Percentiles rank a stretch among this genome's conserved stretches.
These are phyloP conservation scores for Alcedo atthis DNA, from an alignment of 2,797 vertebrate genomes.

Conservation along the genomic window DNA sequence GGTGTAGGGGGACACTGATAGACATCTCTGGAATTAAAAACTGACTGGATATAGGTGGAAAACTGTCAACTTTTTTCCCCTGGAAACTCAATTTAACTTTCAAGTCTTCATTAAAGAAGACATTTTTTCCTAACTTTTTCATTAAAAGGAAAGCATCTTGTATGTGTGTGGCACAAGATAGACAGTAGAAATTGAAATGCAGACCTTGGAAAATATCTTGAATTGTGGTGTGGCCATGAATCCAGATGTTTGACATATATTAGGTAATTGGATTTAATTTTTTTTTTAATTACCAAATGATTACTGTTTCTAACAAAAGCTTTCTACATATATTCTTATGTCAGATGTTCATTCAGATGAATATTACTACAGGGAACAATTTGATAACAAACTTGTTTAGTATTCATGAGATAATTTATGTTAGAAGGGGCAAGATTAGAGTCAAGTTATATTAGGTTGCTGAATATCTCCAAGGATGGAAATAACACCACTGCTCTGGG, in stretches of 20 bases:
- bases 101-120: background rate
- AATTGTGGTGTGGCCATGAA: background rate
- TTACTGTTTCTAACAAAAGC: background rate
- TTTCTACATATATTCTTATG: background rate
- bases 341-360: background rate
- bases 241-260: background rate
- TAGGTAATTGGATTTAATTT: background rate
- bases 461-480: background rate
- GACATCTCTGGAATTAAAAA: background rate
- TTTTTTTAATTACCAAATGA: background rate
- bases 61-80: background rate
- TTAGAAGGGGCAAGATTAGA: background rate
- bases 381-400: background rate
- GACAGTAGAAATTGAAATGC: background rate
- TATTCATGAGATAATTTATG: background rate
- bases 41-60: background rate
- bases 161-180: background rate
- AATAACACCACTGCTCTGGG: background rate
- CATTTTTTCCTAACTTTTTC: background rate
- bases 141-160: background rate
- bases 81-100: background rate
- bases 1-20: background rate
- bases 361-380: background rate
- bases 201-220: background rate
- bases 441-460: background rate